Evolutionary conservation across 2,888 invertebrate genomes (phyloP).

Genomic region (Drosophila helvetica): DNA sequence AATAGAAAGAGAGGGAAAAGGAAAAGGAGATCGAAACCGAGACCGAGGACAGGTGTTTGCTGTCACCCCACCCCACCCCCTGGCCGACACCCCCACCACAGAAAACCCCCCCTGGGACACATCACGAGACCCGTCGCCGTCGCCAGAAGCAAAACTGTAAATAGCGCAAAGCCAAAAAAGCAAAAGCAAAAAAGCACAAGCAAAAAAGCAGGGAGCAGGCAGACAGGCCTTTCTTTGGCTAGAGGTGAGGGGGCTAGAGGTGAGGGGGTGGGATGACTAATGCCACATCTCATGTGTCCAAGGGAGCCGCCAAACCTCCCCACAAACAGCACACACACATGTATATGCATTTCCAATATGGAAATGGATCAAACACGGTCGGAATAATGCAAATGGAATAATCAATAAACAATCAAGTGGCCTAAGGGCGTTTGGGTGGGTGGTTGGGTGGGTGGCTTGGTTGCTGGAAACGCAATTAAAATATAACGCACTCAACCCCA

Average conservation of each 20-base stretch:
- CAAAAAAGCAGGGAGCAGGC: neutral
- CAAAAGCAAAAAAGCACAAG: neutral
- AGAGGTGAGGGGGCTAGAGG: too few species aligned
- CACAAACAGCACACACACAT: too few species aligned
- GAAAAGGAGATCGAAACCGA: neutral
- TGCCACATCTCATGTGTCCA: neutral
- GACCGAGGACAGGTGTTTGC: conserved; percentile 43
- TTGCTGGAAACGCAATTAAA: conserved; percentile 8
- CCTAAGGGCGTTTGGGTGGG: neutral
- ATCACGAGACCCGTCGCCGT: conserved; percentile 35
- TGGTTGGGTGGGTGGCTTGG: neutral
- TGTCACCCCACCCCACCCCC: conserved; percentile 32
- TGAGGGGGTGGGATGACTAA: neutral
- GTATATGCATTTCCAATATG: neutral
- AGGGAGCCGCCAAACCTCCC: neutral
- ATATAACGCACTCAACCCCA: conserved; percentile 1
- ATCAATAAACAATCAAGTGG: conserved; percentile 46
- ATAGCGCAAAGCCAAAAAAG: conserved; percentile 21
- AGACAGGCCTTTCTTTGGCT: neutral
- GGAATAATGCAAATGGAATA: conserved; percentile 38
- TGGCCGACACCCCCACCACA: conserved; percentile 4
- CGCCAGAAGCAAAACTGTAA: conserved; percentile 36
- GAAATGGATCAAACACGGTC: conserved; percentile 7
- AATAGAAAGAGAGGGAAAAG: neutral
- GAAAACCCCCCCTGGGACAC: conserved; percentile 1